Base-by-base conservation (phyloP, 2,888 invertebrate species). In the Graphium colonna region DNA sequence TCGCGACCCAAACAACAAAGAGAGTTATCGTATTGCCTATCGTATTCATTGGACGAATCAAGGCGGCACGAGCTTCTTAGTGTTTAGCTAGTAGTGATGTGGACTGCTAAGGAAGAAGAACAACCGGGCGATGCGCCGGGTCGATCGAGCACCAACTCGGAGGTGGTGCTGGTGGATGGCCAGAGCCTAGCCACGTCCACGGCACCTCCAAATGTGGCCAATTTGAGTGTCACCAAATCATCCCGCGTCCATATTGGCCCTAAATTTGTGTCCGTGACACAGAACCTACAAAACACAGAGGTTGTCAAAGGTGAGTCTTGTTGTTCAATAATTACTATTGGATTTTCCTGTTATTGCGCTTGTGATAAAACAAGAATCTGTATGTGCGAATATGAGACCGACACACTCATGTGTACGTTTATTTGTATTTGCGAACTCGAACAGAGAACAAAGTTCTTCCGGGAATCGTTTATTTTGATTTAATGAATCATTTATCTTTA, bases 221-320 rank as follows among this genome's bases (percentile, higher is more conserved):
- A 72, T 50, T 62, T 86, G 33, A 81, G 77, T 58, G 78, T 86
- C 9, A 75, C 71, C 47, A 79, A 78, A 49, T 82, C 83, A 3
- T 69, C 76, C 1, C 68, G 72, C 12, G 75, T 85, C 38, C 86
- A 86, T 65, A 71, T 87, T 52, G 87, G 88, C 3, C 78, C 83
- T 12, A 83, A 81, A 63, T 77, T 86, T 58, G 75, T 82, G 15
- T 75, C 77, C 9, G 78, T 86, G 47, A 85, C 80, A 2, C 82
- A 85, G 56, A 83, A 80, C 57, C 75, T 87, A 1, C 79, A 83
- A 58, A 79, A 77, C 67, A 76, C 73, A 10, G 84, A 85, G 61
- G 77, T 83, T 62, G 71, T 88, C 57, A 82, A 82, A 79, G 86
- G 88, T 87, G 65, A 82, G 79, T 28, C 18, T 15, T 28, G n/a